Evolutionary conservation across 2,797 vertebrate genomes (phyloP).

Genomic region (Pogonophryne albipinna): DNA sequence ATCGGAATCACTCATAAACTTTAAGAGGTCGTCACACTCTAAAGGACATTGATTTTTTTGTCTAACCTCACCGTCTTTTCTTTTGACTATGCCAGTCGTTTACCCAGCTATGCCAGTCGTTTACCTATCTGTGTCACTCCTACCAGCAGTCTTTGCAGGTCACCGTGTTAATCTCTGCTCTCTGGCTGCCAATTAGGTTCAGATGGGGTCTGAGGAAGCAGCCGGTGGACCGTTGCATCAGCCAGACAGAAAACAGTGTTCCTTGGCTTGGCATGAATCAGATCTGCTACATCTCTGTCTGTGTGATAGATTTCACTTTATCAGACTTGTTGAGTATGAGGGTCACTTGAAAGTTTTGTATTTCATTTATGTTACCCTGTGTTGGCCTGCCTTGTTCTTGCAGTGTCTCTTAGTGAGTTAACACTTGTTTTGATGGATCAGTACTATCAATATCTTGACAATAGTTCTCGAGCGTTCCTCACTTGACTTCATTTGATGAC

Average conservation of each 20-base stretch:
- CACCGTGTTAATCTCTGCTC: conserved; percentile 77
- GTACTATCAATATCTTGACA: conserved; percentile 13
- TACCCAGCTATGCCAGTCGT: conserved; percentile 60
- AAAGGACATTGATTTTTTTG: conserved; percentile 28
- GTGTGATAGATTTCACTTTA: conserved; percentile 4
- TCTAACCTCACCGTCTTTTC: conserved; percentile 24
- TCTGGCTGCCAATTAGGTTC: conserved; percentile 72
- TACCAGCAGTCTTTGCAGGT: conserved; percentile 77
- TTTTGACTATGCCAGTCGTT: conserved; percentile 42
- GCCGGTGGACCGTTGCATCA: conserved; percentile 73
- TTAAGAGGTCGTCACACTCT: conserved; percentile 28
- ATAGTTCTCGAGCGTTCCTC: conserved; percentile 12
- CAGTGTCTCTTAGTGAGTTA: conserved; percentile 2
- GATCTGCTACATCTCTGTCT: conserved; percentile 58
- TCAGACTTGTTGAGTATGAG: conserved; percentile 8
- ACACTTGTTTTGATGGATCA: conserved; percentile 8
- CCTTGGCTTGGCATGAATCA: conserved; percentile 74
- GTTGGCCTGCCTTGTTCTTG: conserved; percentile 1
- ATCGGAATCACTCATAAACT: conserved; percentile 33
- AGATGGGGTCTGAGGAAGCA: conserved; percentile 76
- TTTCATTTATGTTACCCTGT: conserved; percentile 7
- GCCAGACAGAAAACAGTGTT: conserved; percentile 70
- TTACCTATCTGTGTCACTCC: conserved; percentile 72
- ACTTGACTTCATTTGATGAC: neutral
- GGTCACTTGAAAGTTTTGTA: conserved; percentile 5